phyloP scores from a whole-genome alignment of 2,797 vertebrate genomes.

The Chlorospingus flavigularis region DNA sequence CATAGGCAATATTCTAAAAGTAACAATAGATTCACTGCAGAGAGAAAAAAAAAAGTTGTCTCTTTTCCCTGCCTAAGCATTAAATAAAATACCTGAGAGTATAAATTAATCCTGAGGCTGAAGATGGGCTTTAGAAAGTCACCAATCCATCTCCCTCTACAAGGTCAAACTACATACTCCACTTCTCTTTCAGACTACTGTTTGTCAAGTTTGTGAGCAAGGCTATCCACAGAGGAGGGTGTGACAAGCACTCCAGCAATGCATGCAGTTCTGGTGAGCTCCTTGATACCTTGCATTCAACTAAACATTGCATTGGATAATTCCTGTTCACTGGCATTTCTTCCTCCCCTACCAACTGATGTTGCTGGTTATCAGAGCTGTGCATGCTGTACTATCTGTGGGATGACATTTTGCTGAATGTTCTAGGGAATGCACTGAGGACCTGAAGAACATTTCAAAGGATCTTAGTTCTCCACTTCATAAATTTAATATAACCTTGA shows the following conservation, averaged over 20 bases:
- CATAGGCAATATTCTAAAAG: background rate
- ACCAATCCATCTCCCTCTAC: background rate
- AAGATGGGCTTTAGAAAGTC: background rate
- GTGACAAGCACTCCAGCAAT: background rate
- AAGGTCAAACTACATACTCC: background rate
- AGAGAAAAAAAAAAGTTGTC: fast-evolving
- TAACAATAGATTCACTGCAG: background rate
- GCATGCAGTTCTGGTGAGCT: background rate
- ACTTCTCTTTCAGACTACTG: background rate
- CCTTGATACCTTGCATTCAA: background rate
- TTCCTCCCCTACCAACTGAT: background rate
- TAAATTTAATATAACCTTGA: background rate
- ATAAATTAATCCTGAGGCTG: background rate
- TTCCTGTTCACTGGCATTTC: background rate
- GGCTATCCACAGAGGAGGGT: background rate
- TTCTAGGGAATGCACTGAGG: background rate
- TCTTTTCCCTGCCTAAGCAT: background rate
- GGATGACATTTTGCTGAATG: background rate
- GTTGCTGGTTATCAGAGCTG: background rate
- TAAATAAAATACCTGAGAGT: background rate
- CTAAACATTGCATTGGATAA: background rate
- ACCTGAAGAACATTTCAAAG: background rate
- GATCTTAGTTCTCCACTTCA: background rate
- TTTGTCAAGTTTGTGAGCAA: background rate
- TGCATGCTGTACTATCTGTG: background rate